Evolutionary conservation across 2,113 vertebrate species (phyloP).

Genomic region (Hippocampus guttulatus): DNA sequence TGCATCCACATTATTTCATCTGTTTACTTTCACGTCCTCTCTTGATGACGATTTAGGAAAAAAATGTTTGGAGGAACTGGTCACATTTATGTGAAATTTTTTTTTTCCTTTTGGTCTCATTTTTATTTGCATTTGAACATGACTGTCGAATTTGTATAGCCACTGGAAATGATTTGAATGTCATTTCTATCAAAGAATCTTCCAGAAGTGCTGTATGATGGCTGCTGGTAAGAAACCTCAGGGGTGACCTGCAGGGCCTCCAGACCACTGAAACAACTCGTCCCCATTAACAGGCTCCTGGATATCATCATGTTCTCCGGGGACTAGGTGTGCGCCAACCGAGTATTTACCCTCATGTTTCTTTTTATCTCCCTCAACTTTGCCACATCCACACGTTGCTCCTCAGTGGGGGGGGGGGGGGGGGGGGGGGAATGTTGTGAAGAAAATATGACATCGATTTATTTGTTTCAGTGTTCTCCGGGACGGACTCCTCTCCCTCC

Average conservation of each 20-base stretch:
- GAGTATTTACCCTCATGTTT: constrained; percentile 68
- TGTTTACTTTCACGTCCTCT: no score
- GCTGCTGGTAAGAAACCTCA: constrained; percentile 60
- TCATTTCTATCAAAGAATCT: constrained; percentile 29
- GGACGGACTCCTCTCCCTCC: constrained; percentile 78
- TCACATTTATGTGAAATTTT: no score
- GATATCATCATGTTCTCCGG: constrained; percentile 66
- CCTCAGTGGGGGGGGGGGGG: constrained; percentile 70
- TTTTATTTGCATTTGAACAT: no score
- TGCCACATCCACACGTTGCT: constrained; percentile 67
- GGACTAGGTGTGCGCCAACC: constrained; percentile 61
- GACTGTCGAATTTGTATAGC: no score
- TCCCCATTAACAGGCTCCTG: constrained; percentile 67
- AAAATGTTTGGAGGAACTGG: no score
- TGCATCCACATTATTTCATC: no score
- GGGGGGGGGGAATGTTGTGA: constrained; percentile 58
- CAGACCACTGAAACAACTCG: constrained; percentile 67
- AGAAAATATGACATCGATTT: constrained; percentile 82
- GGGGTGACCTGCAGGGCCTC: constrained; percentile 56
- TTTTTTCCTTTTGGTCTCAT: no score
- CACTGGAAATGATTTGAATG: constrained; percentile 3
- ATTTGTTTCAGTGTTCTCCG: constrained; percentile 82
- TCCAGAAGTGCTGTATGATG: constrained; percentile 21
- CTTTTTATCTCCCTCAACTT: constrained; percentile 43
- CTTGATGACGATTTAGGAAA: no score